Conservation (phyloP, 2,888 invertebrate species). For the Ophion costatus region DNA sequence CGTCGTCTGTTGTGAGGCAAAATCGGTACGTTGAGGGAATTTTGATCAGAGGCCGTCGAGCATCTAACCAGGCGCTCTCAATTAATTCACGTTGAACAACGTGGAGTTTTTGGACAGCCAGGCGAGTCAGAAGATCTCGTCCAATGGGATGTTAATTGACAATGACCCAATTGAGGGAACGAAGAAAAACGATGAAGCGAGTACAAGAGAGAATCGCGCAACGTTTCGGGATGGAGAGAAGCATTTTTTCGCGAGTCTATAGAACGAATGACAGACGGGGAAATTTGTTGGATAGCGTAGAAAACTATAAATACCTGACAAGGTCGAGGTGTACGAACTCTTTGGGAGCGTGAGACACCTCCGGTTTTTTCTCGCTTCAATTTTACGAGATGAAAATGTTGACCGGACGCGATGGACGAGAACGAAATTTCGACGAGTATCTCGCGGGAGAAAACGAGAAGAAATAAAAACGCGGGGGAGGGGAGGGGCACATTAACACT, state of each 20-base stretch:
- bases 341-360: neutral
- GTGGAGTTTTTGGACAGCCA: constrained; percentile 20
- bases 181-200: neutral
- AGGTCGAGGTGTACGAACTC: constrained; percentile 37
- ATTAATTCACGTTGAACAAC: constrained; percentile 35
- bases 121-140: neutral
- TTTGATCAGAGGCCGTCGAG: neutral
- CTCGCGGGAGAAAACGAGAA: neutral
- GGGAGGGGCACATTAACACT: constrained; percentile 58
- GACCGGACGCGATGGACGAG: neutral
- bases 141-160: constrained; percentile 9
- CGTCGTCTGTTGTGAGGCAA: neutral
- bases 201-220: neutral
- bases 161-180: neutral
- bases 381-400: constrained; percentile 3
- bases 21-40: neutral
- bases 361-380: neutral
- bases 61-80: constrained; percentile 34
- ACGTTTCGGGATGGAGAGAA: neutral
- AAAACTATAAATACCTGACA: constrained; percentile 54
- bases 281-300: neutral
- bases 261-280: neutral
- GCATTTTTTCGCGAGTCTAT: neutral
- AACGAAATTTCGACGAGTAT: neutral
- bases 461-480: neutral